Conservation (phyloP, 2,113 vertebrate species). For the Otocyon megalotis region DNA sequence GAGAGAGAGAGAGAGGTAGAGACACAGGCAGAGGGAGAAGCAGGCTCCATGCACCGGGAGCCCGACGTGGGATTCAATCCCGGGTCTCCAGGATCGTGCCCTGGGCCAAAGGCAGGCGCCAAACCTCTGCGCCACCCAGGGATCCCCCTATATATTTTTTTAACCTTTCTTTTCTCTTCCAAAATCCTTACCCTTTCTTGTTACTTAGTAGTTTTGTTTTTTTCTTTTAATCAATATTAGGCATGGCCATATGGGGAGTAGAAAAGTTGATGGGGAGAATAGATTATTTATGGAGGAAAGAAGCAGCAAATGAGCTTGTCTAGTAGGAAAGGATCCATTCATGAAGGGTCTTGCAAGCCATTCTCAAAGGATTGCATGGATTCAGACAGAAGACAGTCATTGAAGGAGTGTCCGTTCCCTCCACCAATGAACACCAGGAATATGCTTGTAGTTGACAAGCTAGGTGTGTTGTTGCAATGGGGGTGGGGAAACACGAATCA, state of each 20-base stretch:
- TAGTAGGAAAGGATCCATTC: background rate
- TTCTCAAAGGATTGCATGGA: background rate
- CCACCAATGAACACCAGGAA: background rate
- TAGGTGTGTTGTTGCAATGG: background rate
- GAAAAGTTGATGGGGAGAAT: background rate
- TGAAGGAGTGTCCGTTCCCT: background rate
- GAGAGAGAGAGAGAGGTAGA: too few species aligned
- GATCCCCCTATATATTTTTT: background rate
- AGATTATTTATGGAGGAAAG: background rate
- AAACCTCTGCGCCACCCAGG: too few species aligned
- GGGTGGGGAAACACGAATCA: fast-evolving
- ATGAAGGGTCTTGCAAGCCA: background rate
- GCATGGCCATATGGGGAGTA: background rate
- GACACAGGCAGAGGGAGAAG: too few species aligned
- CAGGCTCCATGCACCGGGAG: too few species aligned
- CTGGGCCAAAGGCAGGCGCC: too few species aligned
- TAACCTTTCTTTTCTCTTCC: background rate
- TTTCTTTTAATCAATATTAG: background rate
- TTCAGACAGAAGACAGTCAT: background rate
- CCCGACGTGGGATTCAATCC: too few species aligned
- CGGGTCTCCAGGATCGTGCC: too few species aligned
- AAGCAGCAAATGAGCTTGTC: background rate
- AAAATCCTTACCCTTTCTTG: background rate
- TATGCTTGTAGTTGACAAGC: background rate
- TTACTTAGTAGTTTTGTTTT: background rate